A percentile compares a stretch with the other conserved stretches of the same genome.
These are phyloP conservation scores for Epistrophella euchroma DNA, from an alignment of 2,888 invertebrate species.

Conservation along the genomic window DNA sequence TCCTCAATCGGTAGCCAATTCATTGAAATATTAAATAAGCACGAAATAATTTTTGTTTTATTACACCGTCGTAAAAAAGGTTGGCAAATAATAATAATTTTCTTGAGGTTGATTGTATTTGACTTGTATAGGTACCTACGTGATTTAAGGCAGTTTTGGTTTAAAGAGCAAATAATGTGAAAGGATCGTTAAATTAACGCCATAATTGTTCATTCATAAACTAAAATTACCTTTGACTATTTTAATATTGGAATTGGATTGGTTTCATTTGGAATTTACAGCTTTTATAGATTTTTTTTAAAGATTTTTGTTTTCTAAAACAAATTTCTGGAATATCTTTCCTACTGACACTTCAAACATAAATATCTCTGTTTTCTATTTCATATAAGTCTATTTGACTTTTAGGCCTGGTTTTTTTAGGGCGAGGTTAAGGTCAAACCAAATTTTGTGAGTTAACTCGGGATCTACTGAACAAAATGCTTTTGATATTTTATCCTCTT, in stretches of 20 bases:
- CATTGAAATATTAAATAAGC: background rate
- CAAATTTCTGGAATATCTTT: too few species aligned
- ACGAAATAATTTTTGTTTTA: slow-evolving; percentile 21
- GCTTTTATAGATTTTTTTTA: too few species aligned
- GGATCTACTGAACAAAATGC: too few species aligned
- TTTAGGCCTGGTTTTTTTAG: too few species aligned
- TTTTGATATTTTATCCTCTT: too few species aligned
- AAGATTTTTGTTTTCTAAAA: too few species aligned
- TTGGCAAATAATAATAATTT: slow-evolving; percentile 14
- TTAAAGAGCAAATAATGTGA: background rate
- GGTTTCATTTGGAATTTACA: too few species aligned
- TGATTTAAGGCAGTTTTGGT: slow-evolving; percentile 3
- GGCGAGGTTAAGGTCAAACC: too few species aligned
- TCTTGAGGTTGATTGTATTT: background rate
- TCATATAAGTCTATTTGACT: too few species aligned
- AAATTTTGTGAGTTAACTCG: too few species aligned
- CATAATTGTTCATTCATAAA: background rate
- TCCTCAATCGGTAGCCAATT: slow-evolving; percentile 20
- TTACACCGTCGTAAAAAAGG: slow-evolving; percentile 3
- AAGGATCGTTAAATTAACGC: slow-evolving; percentile 8
- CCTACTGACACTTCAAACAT: too few species aligned
- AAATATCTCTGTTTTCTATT: too few species aligned
- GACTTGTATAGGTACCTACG: background rate
- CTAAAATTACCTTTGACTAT: background rate
- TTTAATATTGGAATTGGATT: background rate